Base-by-base conservation (phyloP, 2,888 invertebrate genomes). In the Harpalus rubripes region DNA sequence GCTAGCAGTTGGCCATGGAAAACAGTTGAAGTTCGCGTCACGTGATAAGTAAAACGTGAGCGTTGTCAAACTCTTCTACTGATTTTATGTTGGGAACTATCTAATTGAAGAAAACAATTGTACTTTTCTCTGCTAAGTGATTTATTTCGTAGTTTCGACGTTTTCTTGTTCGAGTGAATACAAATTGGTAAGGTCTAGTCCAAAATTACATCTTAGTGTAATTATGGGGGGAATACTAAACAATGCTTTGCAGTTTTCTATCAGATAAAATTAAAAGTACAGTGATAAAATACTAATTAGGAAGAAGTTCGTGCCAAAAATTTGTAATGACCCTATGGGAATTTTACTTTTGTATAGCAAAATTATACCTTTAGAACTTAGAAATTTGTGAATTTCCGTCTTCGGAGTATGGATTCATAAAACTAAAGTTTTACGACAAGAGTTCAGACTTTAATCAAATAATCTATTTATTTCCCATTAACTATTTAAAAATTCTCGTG, bases 71-170 rank as follows among this genome's bases (percentile, higher is more conserved):
- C 18, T 74, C 41, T 74, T 22, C 22, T 8, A 16, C 5, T 16
- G 44, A 52, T 41, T 74, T 74, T 12, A 44, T 52, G 44, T 44
- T 44, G 39, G 41, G 39, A 68, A 68, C 32, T 68, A 63, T 41
- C 68, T 41, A 74, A 74, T 74, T 74, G 72, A 44, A 16, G 72
- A 18, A 44, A 41, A 74, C 41, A 74, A 74, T 74, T 74, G 72
- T 32, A 32, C 32, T 32, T 4, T 5, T 74, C 15, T 41, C 18
- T 74, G 52, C 41, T 44, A 74, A 44, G 44, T 74, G 72, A 74
- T 74, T 74, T 74, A 74, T 44, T 18, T 5, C 10, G n/a, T 22
- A 68, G 8, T 74, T 74, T 74, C 39, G 18, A 74, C 4, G 41
- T 39, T 68, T 15, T 68, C 22, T n/a, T 68, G 41, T 68, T 68